phyloP scores from a whole-genome alignment of 2,797 vertebrate genomes.

The Caiman crocodilus region DNA sequence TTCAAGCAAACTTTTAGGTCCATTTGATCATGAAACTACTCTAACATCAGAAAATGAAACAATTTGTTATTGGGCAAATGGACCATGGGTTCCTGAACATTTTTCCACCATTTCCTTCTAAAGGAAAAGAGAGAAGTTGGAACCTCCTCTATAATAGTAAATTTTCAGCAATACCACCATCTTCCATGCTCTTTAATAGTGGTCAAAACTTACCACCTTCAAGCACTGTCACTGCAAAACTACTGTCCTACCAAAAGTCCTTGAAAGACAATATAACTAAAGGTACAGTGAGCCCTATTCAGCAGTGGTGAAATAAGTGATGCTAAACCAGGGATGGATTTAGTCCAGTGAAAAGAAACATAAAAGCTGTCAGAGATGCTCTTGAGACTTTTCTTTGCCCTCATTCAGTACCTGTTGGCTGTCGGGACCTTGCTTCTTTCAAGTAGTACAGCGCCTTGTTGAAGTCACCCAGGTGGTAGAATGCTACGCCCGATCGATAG shows the following conservation, averaged over 20 bases:
- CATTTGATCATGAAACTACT: background rate
- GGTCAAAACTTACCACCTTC: background rate
- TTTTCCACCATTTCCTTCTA: background rate
- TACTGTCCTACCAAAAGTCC: background rate
- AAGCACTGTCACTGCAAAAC: background rate
- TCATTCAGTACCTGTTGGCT: constrained; percentile 89
- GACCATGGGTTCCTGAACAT: background rate
- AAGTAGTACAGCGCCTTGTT: constrained; percentile 98
- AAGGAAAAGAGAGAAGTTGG: background rate
- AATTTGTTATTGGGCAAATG: background rate
- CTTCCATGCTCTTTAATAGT: background rate
- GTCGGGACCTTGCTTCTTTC: constrained; percentile 96
- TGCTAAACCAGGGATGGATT: background rate
- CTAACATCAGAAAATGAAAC: background rate
- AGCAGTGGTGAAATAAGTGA: background rate
- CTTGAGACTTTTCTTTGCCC: background rate
- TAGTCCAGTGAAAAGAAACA: background rate
- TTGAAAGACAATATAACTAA: background rate
- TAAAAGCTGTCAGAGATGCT: background rate
- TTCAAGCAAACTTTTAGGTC: background rate
- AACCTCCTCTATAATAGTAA: fast-evolving
- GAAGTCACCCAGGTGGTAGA: constrained; percentile 98
- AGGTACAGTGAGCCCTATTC: background rate
- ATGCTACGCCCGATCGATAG: constrained; percentile 97
- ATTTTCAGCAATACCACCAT: background rate